A percentile compares a stretch with the other conserved stretches of the same genome.
phyloP scores from a whole-genome alignment of 2,888 invertebrate genomes.

The Tenthredo mesomela region DNA sequence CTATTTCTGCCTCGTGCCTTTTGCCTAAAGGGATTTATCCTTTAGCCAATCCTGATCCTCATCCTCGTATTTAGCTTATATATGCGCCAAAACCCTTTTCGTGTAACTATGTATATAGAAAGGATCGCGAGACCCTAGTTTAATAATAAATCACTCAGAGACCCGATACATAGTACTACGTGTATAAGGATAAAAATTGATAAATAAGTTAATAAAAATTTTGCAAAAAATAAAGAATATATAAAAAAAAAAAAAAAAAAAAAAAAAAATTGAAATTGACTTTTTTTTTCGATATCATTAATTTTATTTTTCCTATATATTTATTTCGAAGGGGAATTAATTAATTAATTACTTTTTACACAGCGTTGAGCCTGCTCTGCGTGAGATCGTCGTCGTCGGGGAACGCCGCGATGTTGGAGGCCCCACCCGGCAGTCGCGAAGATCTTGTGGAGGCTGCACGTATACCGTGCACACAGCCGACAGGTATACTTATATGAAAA shows the following conservation, averaged over 20 bases:
- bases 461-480: slow-evolving; percentile 71
- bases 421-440: slow-evolving; percentile 75
- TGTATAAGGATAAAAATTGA: not conserved
- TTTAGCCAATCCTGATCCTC: not conserved
- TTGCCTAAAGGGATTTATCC: slow-evolving; percentile 36
- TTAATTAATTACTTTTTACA: slow-evolving; percentile 51
- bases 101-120: slow-evolving; percentile 13
- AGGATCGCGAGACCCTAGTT: slow-evolving; percentile 13
- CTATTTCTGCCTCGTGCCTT: not conserved
- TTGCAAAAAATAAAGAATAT: not conserved
- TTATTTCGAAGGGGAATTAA: too few species aligned
- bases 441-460: slow-evolving; percentile 74
- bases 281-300: too few species aligned
- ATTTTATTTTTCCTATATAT: too few species aligned
- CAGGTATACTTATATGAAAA: slow-evolving; percentile 64
- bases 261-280: not conserved
- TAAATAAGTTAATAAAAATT: not conserved
- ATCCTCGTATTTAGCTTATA: not conserved
- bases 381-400: slow-evolving; percentile 72
- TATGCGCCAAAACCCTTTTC: slow-evolving; percentile 38
- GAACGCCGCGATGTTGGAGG: slow-evolving; percentile 71
- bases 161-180: not conserved
- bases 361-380: slow-evolving; percentile 76
- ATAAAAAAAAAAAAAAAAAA: not conserved
- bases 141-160: slow-evolving; percentile 29